Percentiles rank a stretch among this genome's conserved stretches.
phyloP scores from a whole-genome alignment of 2,888 invertebrate species.

The Amaurobius ferox region DNA sequence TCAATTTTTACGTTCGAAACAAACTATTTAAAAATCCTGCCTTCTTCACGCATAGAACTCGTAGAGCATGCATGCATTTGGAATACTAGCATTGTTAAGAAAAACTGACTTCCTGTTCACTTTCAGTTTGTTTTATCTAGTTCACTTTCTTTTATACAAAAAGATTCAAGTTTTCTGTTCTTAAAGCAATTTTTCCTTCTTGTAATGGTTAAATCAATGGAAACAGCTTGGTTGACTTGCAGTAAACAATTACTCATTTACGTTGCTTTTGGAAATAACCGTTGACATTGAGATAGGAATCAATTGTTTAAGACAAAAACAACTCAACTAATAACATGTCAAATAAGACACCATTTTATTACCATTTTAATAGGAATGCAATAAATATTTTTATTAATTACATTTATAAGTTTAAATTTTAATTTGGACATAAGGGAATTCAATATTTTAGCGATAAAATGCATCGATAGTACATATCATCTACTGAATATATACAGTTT shows the following conservation, averaged over 20 bases:
- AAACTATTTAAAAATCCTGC: slow-evolving; percentile 44
- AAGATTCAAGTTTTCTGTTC: slow-evolving; percentile 42
- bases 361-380: too few species aligned
- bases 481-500: too few species aligned
- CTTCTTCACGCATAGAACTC: slow-evolving; percentile 20
- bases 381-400: too few species aligned
- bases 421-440: too few species aligned
- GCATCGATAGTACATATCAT: too few species aligned
- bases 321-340: too few species aligned
- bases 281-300: too few species aligned
- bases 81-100: slow-evolving; percentile 55
- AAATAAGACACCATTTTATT: too few species aligned
- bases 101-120: slow-evolving; percentile 2
- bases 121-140: slow-evolving; percentile 10
- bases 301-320: too few species aligned
- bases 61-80: slow-evolving; percentile 4
- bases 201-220: slow-evolving; percentile 66
- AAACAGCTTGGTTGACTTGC: slow-evolving; percentile 34
- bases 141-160: not conserved
- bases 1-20: slow-evolving; percentile 56
- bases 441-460: too few species aligned
- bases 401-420: too few species aligned
- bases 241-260: slow-evolving; percentile 26
- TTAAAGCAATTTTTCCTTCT: slow-evolving; percentile 36
- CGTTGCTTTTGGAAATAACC: too few species aligned